Evolutionary conservation across 1,140 invertebrate species (phyloP), one percentile per base, ranked within the genome.

Genomic region (Apocrypta bakeri): DNA sequence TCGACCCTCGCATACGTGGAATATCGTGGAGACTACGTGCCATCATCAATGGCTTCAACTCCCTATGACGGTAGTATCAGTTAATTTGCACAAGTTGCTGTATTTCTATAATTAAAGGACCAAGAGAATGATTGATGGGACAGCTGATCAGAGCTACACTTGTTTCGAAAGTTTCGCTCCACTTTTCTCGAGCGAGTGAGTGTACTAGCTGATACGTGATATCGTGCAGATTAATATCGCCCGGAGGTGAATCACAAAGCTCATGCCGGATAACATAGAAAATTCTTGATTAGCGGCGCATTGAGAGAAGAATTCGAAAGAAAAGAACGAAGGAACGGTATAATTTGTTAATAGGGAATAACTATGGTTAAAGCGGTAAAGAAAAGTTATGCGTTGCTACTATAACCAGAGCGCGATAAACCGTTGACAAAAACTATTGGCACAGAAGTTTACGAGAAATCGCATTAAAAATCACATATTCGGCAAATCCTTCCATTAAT

Each of bases 1-100:
- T 69, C 66, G 68, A 29, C 31, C 27, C 63, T 66, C 56, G 24
- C 8, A 33, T 25, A 56, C 21, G n/a, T 61, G 82, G 80, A 86
- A 85, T 85, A 85, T 85, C 86, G 85, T 87, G 84, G 84, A 85
- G 85, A 86, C 86, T 86, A 84, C 82, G 24, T 1, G 85, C 63
- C 78, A 48, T 12, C 86, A 79, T 86, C 85, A 83, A 85, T 87
- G 87, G 84, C 9, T 12, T n/a, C 4, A 25, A 27, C 33, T 37
- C 42, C 14, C 42, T 48, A 17, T 48, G 61, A 14, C 17, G 61
- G 31, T 72, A n/a, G n/a, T 71, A 84, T 86, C 84, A 82, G 85
- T 83, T 27, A 27, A 79, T 72, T 79, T 83, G 75, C 73, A 77
- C 69, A n/a, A n/a, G 81, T 73, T 71, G 74, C 84, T 84, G 82